Base-by-base conservation (phyloP, 1,140 invertebrate genomes). In the Lepidostoma basale region DNA sequence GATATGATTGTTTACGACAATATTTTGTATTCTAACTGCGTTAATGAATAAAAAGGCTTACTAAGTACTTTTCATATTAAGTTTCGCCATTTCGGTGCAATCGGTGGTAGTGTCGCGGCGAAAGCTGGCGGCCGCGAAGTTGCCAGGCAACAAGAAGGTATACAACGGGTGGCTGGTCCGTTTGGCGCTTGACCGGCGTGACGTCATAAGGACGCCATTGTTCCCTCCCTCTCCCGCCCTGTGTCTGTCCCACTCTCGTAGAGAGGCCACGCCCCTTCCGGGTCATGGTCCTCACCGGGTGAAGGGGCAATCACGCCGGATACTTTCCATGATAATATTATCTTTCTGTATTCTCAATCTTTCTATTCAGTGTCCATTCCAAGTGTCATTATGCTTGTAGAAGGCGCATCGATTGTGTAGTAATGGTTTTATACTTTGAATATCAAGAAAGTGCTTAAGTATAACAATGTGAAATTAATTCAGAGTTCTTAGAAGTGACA, bases 141-240 rank as follows among this genome's bases (percentile, higher is more conserved):
- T 56, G 67, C 70, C 62, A 68, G 63, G 70, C 70, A 66, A 72
- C 70, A 44, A 62, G 67, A 52, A 70, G 45, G 70, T 72, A 72
- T 40, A 72, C 67, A 72, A 59, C 33, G 36, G 39, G 20, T 28
- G 47, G 44, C 47, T 40, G 39, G 10, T 45, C 36, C 16, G 59
- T 45, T 44, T 64, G 47, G 45, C 59, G 69, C 65, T 67, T 69
- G 70, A 67, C 66, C 70, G 62, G 44, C 10, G 56, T 68, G 62
- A 72, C 70, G 70, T 72, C 70, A 72, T 42, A 16, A 67, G 67
- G 67, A 47, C 36, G 52, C 62, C 36, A 44, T 49, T 59, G 30
- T 39, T 63, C 18, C 58, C 28, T 22, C 56, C 56, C 62, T 58
- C n/a, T 60, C 33, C 25, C 49, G 5, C 25, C 49, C 63, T 23